Conservation (phyloP, 2,888 invertebrate genomes). For the Caenorhabditis zanzibari region DNA sequence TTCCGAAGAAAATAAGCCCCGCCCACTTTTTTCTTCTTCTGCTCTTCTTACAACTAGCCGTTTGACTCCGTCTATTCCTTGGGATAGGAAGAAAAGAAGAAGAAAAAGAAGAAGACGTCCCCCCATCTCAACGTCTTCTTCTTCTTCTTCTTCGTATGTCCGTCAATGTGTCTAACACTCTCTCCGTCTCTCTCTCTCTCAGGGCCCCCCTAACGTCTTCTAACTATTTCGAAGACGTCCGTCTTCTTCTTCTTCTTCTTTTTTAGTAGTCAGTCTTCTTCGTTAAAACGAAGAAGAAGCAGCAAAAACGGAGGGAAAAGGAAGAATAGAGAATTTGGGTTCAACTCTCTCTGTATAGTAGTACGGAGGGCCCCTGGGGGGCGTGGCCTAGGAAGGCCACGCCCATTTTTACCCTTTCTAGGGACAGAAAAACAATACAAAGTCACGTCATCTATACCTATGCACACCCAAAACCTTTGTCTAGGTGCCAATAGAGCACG, state of each 20-base stretch:
- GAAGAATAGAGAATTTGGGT: constrained; percentile 13
- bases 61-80: constrained; percentile 43
- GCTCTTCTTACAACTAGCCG: constrained; percentile 51
- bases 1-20: constrained; percentile 12
- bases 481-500: constrained; percentile 1
- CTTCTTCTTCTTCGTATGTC: constrained; percentile 52
- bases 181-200: background rate
- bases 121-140: constrained; percentile 3
- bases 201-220: constrained; percentile 4
- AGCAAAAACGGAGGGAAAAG: background rate
- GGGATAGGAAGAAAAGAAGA: background rate
- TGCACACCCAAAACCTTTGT: background rate
- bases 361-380: background rate
- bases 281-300: constrained; percentile 31
- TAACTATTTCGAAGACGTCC: constrained; percentile 44
- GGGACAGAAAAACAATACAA: background rate
- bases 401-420: too few relatives aligned
- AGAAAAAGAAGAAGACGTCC: constrained; percentile 19
- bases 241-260: background rate
- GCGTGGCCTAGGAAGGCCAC: constrained; percentile 22
- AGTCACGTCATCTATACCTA: background rate
- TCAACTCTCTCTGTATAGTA: background rate
- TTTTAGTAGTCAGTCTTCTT: constrained; percentile 34
- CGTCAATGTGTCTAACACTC: constrained; percentile 39
- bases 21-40: constrained; percentile 22